phyloP scores from a whole-genome alignment of 1,140 invertebrate genomes.

The Temnothorax curvispinosus region DNA sequence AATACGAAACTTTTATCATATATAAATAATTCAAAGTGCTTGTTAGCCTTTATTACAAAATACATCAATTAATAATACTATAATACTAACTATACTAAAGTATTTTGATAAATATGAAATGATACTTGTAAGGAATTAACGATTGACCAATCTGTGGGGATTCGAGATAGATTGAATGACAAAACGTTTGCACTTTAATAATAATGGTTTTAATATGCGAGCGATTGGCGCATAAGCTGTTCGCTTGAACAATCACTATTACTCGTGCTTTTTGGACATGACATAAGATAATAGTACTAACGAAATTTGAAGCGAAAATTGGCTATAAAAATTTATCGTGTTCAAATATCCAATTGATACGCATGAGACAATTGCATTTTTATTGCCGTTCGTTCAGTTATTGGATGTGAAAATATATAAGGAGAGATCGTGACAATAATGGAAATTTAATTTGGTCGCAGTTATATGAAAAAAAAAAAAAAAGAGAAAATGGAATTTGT shows the following conservation, averaged over 20 bases:
- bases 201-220: neutral
- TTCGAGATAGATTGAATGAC: neutral
- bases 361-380: neutral
- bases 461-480: slow-evolving; percentile 12
- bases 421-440: slow-evolving; percentile 18
- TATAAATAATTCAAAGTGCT: neutral
- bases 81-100: neutral
- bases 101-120: neutral
- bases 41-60: neutral
- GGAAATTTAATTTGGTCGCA: slow-evolving; percentile 16
- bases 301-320: neutral
- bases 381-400: neutral
- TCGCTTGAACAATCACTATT: neutral
- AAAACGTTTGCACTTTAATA: slow-evolving; percentile 3
- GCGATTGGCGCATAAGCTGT: neutral
- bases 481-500: neutral
- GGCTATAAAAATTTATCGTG: neutral
- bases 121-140: neutral
- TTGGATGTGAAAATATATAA: neutral
- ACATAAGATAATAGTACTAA: neutral
- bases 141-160: neutral
- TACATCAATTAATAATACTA: neutral
- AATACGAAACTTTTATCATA: neutral
- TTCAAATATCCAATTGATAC: neutral
- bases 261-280: neutral